Percentiles rank a stretch among this genome's conserved stretches.
Evolutionary conservation across 2,888 invertebrate species (phyloP).

Genomic region (Drosophila kokeensis): DNA sequence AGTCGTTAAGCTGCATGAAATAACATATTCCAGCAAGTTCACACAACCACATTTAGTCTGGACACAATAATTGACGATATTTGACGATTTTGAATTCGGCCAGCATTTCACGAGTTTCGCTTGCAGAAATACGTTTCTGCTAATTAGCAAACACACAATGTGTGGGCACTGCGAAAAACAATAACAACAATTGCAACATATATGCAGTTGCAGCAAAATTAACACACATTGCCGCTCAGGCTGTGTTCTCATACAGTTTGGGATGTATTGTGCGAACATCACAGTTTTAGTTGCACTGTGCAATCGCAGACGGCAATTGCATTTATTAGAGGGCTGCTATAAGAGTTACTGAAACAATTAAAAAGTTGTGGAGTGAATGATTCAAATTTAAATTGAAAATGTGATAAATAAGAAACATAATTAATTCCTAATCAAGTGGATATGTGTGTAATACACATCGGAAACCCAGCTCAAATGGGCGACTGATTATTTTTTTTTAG

Average conservation of each 20-base stretch:
- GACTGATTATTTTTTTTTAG: not conserved
- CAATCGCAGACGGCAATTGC: slow-evolving; percentile 2
- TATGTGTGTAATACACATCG: not conserved
- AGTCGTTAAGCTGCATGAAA: slow-evolving; percentile 6
- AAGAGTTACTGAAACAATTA: slow-evolving; percentile 6
- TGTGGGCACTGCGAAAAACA: not conserved
- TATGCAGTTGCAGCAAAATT: not conserved
- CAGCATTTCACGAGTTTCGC: not conserved
- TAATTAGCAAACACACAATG: not conserved
- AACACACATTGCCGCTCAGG: not conserved
- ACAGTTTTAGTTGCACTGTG: slow-evolving; percentile 23
- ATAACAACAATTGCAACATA: not conserved
- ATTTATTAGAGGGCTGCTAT: slow-evolving; percentile 10
- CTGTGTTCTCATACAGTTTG: slow-evolving; percentile 13
- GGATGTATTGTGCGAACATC: not conserved
- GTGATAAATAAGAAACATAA: no score
- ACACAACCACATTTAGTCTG: slow-evolving; percentile 27
- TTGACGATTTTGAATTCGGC: not conserved
- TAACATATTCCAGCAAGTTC: slow-evolving; percentile 3
- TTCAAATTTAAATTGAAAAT: not conserved
- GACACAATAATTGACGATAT: slow-evolving; percentile 6
- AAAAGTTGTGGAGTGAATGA: not conserved
- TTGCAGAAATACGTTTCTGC: not conserved
- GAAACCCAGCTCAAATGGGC: not conserved
- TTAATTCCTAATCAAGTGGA: not conserved